phyloP scores from a whole-genome alignment of 37 sponge, comb jelly and placozoan species.

The Agelas oroides region DNA sequence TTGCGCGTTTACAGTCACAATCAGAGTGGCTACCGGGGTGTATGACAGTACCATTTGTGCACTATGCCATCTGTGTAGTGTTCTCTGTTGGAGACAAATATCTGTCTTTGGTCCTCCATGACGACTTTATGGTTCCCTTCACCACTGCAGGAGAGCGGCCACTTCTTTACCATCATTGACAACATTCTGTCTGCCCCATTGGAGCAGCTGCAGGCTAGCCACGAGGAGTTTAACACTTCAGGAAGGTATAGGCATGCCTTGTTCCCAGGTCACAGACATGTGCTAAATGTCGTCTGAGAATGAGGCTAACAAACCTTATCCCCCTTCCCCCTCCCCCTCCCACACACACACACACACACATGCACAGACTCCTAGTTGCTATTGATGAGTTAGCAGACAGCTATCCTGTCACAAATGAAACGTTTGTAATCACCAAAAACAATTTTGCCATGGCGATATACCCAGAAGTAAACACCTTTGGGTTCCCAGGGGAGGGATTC shows the following conservation, averaged over 20 bases:
- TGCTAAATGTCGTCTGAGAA: no score
- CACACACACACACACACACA: no score
- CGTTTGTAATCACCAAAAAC: neutral
- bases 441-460: slow-evolving; percentile 8
- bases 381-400: slow-evolving; percentile 4
- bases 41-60: no score
- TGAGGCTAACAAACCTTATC: no score
- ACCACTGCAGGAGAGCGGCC: slow-evolving; percentile 6
- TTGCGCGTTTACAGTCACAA: no score
- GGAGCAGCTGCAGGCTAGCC: slow-evolving; percentile 11
- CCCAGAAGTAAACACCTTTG: neutral
- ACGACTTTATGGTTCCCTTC: no score
- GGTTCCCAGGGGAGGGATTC: neutral
- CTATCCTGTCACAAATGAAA: neutral
- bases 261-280: no score
- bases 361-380: neutral
- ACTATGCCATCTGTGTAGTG: no score
- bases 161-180: slow-evolving; percentile 31
- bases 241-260: slow-evolving; percentile 29
- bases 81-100: no score
- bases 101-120: no score
- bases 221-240: slow-evolving; percentile 36
- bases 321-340: neutral
- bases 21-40: no score
- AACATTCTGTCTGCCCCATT: slow-evolving; percentile 10